These are phyloP conservation scores for Bolborhynchus lineola DNA, from an alignment of 2,113 vertebrate genomes.

Conservation along the genomic window DNA sequence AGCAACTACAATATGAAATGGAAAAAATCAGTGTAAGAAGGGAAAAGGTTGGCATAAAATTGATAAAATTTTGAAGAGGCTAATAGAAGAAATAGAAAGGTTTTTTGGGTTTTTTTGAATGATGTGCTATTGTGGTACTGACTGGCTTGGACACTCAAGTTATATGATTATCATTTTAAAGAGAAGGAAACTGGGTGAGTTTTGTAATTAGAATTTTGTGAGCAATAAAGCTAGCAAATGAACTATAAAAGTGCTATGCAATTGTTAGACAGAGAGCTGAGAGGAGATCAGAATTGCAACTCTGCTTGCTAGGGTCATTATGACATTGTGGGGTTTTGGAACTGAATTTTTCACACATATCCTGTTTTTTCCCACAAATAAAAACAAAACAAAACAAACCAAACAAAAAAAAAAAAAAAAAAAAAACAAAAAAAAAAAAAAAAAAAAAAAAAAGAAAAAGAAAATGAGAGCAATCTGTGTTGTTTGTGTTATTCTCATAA, in stretches of 20 bases:
- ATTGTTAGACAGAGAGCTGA: background rate
- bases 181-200: background rate
- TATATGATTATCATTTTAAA: background rate
- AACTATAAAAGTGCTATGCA: background rate
- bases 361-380: background rate
- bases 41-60: background rate
- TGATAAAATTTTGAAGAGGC: background rate
- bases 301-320: background rate
- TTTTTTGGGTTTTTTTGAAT: background rate
- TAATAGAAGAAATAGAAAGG: background rate
- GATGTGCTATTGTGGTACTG: background rate
- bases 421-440: background rate
- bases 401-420: background rate
- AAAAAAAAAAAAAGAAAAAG: background rate
- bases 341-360: background rate
- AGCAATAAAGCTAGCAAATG: background rate
- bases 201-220: background rate
- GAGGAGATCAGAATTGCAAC: background rate
- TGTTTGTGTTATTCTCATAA: background rate
- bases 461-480: background rate
- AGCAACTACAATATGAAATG: background rate
- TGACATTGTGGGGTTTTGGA: background rate
- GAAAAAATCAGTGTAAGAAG: background rate
- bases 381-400: too few relatives aligned
- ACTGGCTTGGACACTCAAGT: background rate